Evolutionary conservation across 2,888 invertebrate genomes (phyloP), one percentile per base, ranked within the genome.

Genomic region (Sarcophaga carnaria): DNA sequence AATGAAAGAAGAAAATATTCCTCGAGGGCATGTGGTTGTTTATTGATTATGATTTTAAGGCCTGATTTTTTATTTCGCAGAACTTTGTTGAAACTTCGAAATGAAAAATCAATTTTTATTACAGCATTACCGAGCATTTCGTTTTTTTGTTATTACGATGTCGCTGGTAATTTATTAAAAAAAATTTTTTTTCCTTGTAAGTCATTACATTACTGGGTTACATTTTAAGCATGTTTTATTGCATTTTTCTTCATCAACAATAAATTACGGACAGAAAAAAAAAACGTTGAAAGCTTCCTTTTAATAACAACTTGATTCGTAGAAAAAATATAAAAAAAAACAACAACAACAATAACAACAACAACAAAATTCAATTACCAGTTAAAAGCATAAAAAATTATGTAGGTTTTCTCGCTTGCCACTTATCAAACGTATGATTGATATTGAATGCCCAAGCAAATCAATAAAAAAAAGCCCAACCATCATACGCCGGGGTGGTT

Each of bases 341-440:
- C 27, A 49, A 66, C 6, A 37, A 37, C 37, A 8, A 37, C 37
- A 37, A 37, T 4, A 37, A 37, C 8, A 37, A 37, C 8, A 37
- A 37, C 1, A 37, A 37, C 37, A 37, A 37, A 37, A 37, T 37
- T 10, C 8, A 37, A 37, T 37, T 37, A 37, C 37, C 37, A 37
- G 37, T 37, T 37, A 37, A 37, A 37, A 37, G 37, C 37, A 37
- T 37, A 37, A 37, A 37, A 37, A 37, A 37, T 37, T 8, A 10
- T 37, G 10, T 37, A 37, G 8, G 37, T 37, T 37, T 37, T 37
- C 37, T 37, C 37, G 37, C 8, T n/a, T 77, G 8, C 22, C 67
- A 62, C 25, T 37, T 1, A 22, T 22, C 22, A 8, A 47, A 37
- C 80, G 80, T 80, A 74, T 80, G 80, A 80, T 74, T 80, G 49